These are phyloP conservation scores for Cotesia glomerata DNA, from an alignment of 1,140 invertebrate genomes.

Conservation along the genomic window DNA sequence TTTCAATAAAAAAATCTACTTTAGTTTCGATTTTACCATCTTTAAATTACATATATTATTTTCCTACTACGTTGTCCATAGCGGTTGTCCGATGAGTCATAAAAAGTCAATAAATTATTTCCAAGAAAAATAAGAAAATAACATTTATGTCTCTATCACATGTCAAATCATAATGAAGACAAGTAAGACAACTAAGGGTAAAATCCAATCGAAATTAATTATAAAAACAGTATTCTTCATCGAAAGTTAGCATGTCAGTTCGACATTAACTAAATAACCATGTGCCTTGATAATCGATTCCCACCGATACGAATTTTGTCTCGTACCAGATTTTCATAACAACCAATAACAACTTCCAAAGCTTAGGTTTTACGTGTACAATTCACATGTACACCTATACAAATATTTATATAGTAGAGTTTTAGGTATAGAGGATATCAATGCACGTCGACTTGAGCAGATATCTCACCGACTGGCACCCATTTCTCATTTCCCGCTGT, in stretches of 20 bases:
- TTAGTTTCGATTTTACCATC: too few species aligned
- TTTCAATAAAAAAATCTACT: too few species aligned
- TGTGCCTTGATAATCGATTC: constrained; percentile 26
- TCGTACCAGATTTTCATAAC: not conserved
- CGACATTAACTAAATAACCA: not conserved
- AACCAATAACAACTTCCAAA: not conserved
- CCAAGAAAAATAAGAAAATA: too few species aligned
- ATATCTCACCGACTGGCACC: constrained; percentile 28
- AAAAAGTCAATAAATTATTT: too few species aligned
- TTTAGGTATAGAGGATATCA: not conserved
- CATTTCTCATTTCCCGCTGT: constrained; percentile 36
- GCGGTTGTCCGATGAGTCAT: too few species aligned
- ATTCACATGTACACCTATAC: not conserved
- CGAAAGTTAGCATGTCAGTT: not conserved
- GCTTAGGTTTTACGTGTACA: not conserved
- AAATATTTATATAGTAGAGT: not conserved
- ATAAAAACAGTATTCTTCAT: not conserved
- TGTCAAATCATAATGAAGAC: too few species aligned
- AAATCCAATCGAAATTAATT: not conserved
- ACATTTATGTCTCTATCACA: too few species aligned
- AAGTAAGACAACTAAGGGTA: too few species aligned
- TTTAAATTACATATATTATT: too few species aligned
- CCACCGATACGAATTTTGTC: not conserved
- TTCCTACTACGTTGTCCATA: too few species aligned
- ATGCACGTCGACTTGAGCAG: constrained; percentile 21